Conservation (phyloP, 1,140 invertebrate species). For the Venustaconcha ellipsiformis region DNA sequence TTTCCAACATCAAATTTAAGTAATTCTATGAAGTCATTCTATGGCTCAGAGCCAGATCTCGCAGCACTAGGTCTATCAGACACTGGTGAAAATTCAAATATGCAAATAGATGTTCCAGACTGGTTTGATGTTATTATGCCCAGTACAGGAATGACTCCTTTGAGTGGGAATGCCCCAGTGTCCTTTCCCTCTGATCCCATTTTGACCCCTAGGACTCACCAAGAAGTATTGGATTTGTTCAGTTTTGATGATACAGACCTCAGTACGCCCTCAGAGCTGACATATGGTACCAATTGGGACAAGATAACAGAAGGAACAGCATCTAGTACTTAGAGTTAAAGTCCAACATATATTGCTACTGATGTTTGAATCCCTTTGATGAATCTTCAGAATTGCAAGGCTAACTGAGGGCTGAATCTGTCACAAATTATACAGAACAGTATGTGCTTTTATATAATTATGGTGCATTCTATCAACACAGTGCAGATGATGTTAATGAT, state of each 20-base stretch:
- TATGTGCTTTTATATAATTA: too few relatives aligned
- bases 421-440: too few relatives aligned
- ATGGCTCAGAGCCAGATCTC: slow-evolving; percentile 52
- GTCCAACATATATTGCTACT: too few relatives aligned
- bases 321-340: too few relatives aligned
- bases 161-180: slow-evolving; percentile 58
- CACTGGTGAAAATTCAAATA: slow-evolving; percentile 60
- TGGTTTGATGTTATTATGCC: slow-evolving; percentile 80
- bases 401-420: too few relatives aligned
- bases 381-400: too few relatives aligned
- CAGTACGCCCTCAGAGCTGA: slow-evolving; percentile 74
- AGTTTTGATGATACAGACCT: slow-evolving; percentile 79
- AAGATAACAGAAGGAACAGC: slow-evolving; percentile 52
- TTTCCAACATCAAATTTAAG: slow-evolving; percentile 12
- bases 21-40: slow-evolving; percentile 22
- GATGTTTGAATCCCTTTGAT: too few relatives aligned
- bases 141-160: slow-evolving; percentile 58
- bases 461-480: too few relatives aligned
- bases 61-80: slow-evolving; percentile 46
- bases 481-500: too few relatives aligned
- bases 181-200: slow-evolving; percentile 74
- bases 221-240: slow-evolving; percentile 79
- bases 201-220: slow-evolving; percentile 73
- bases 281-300: slow-evolving; percentile 59
- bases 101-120: slow-evolving; percentile 80